Conservation (phyloP, 2,888 invertebrate species). For the Scaptomyza tumidula region DNA sequence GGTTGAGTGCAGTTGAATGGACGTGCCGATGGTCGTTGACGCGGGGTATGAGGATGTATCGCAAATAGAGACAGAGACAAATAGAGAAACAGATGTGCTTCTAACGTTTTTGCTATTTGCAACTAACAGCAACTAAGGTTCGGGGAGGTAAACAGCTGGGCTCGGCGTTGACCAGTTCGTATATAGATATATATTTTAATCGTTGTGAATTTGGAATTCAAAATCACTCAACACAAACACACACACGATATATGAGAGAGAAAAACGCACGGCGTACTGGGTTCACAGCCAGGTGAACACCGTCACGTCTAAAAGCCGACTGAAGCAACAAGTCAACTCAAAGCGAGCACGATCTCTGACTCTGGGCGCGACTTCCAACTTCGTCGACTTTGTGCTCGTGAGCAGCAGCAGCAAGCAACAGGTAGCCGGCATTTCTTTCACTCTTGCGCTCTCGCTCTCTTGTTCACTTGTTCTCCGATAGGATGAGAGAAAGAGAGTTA, state of each 20-base stretch:
- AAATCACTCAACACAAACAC: conserved; percentile 42
- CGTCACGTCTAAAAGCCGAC: conserved; percentile 74
- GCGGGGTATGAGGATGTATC: conserved; percentile 23
- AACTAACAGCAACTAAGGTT: conserved; percentile 12
- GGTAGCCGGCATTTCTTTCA: conserved; percentile 67
- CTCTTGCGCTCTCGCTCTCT: conserved; percentile 17
- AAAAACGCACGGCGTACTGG: conserved; percentile 33
- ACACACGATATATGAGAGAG: conserved; percentile 24
- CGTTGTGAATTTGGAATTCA: conserved; percentile 43
- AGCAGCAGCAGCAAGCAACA: conserved; percentile 46
- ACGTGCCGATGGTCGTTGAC: conserved; percentile 60
- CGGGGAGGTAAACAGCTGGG: conserved; percentile 38
- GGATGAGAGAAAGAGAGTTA: not conserved
- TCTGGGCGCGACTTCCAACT: conserved; percentile 6
- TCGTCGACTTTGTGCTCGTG: conserved; percentile 16
- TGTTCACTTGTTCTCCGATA: not conserved
- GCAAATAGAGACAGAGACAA: conserved; percentile 14
- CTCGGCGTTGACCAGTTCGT: conserved; percentile 71
- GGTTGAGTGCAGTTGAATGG: conserved; percentile 69
- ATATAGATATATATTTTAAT: conserved; percentile 35
- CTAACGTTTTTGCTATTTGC: conserved; percentile 51
- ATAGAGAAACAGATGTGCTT: conserved; percentile 27
- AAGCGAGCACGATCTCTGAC: conserved; percentile 51
- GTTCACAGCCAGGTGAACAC: conserved; percentile 69
- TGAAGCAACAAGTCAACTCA: conserved; percentile 44